Evolutionary conservation across 53 echinoderm and acorn worm genomes (phyloP), one percentile per base, ranked within the genome.

Genomic region (Actinopyga echinites): DNA sequence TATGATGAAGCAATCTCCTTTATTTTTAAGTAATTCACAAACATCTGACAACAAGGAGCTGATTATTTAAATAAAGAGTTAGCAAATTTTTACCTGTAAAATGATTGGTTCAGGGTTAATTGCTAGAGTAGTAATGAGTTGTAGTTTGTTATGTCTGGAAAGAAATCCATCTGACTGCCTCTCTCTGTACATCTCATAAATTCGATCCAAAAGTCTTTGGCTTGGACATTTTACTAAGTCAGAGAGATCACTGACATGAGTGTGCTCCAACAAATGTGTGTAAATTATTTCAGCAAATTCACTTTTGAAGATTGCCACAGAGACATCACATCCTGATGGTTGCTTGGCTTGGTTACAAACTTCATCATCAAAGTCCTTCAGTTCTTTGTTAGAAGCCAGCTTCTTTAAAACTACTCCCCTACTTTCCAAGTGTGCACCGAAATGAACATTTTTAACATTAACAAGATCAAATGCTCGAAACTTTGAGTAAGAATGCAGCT

Each of bases 61-160:
- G 5, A 40, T 40, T 40, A 49, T 49, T 49, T 49, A n/a, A n/a
- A n/a, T 64, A 24, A 11, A n/a, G 25, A 64, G 28, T 64, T 64
- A 26, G 11, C 1, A n/a, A n/a, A n/a, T 19, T n/a, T 32, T 34
- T 74, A 90, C 93, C 87, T 90, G 84, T 1, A 87, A 38, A 32
- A 97, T 85, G 7, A 97, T 74, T n/a, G 97, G 97, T 56, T 97
- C 97, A 49, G 97, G 94, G 53, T 97, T 94, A 45, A 97, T 80
- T 4, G 90, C 83, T 26, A 97, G 28, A 11, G 92, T 94, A 20
- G 94, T 90, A 61, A 92, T 92, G 11, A 97, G 81, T 84, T 88
- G 92, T 53, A 97, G 52, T 59, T 97, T 92, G 26, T 94, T 73
- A 54, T 92, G 88, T 23, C 84, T 62, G 6, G 82, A 65, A 40